phyloP scores from a whole-genome alignment of 2,113 vertebrate species.

The Monopterus albus region DNA sequence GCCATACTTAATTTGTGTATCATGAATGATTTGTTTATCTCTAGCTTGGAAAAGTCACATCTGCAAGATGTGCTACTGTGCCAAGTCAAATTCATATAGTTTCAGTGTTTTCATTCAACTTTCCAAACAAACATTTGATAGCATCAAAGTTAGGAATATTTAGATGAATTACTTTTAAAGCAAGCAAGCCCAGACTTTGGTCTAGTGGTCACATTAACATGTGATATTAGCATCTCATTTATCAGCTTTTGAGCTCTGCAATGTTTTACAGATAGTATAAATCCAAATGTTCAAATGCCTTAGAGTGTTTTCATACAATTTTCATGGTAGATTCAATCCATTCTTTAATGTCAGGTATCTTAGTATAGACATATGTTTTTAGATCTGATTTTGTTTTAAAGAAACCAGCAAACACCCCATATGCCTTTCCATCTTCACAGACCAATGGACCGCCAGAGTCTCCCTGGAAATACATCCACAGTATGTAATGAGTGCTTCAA shows the following conservation, averaged over 20 bases:
- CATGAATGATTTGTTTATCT: background rate
- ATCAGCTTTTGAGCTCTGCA: too few species aligned
- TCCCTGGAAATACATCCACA: conserved; percentile 75
- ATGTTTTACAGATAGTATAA: too few species aligned
- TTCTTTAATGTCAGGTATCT: conserved; percentile 55
- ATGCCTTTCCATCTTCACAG: conserved; percentile 74
- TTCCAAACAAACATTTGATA: too few species aligned
- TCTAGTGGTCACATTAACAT: background rate
- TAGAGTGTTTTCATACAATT: too few species aligned
- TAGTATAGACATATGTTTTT: conserved; percentile 72
- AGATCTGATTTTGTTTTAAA: accelerated
- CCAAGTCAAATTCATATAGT: too few species aligned
- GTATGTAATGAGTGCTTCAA: too few species aligned
- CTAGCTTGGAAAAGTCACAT: background rate
- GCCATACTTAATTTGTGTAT: too few species aligned
- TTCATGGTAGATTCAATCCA: conserved; percentile 81
- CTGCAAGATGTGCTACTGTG: too few species aligned
- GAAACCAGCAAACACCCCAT: conserved; percentile 78
- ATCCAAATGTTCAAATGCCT: too few species aligned
- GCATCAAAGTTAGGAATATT: too few species aligned
- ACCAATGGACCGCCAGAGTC: conserved; percentile 88
- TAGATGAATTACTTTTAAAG: background rate
- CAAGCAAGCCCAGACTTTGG: background rate
- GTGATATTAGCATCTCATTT: too few species aligned
- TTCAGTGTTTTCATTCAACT: too few species aligned